A percentile compares a stretch with the other conserved stretches of the same genome.
phyloP scores from a whole-genome alignment of 1,140 invertebrate genomes.

The Pseudomyrmex cubaensis region DNA sequence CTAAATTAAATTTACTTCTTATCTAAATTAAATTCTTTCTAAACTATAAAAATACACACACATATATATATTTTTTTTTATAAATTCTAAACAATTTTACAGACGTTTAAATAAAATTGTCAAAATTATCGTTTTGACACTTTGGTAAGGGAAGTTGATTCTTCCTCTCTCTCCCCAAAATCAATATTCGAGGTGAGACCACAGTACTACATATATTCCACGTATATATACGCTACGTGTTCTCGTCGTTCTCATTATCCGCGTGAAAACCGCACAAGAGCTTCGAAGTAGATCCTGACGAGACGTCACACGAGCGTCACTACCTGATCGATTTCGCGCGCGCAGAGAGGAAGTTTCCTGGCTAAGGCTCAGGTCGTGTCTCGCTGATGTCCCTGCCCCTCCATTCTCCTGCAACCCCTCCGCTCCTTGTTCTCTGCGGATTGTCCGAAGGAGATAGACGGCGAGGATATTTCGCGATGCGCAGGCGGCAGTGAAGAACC shows the following conservation, averaged over 20 bases:
- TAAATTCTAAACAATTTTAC: too few species aligned
- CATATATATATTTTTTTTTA: too few species aligned
- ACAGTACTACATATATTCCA: background rate
- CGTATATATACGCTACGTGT: background rate
- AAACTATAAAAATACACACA: too few species aligned
- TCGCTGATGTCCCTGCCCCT: slow-evolving; percentile 30
- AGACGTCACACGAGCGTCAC: slow-evolving; percentile 47
- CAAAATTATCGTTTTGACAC: background rate
- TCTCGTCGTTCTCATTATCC: slow-evolving; percentile 16
- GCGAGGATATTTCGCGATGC: slow-evolving; percentile 30
- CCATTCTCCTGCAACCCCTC: slow-evolving; percentile 27
- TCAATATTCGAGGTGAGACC: background rate
- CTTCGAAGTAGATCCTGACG: slow-evolving; percentile 17
- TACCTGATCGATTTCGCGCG: slow-evolving; percentile 53
- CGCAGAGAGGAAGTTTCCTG: slow-evolving; percentile 52
- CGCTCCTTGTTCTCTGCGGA: slow-evolving; percentile 5
- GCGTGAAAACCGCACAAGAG: slow-evolving; percentile 21
- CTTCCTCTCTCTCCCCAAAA: background rate
- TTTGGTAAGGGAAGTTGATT: background rate
- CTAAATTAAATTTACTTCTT: too few species aligned
- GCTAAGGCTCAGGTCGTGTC: slow-evolving; percentile 49
- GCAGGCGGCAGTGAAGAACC: slow-evolving; percentile 27
- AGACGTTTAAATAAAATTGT: too few species aligned
- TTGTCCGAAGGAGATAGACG: slow-evolving; percentile 33
- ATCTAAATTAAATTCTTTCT: too few species aligned